Base-by-base conservation (phyloP, 2,113 vertebrate species). In the Cephalophus harveyi region DNA sequence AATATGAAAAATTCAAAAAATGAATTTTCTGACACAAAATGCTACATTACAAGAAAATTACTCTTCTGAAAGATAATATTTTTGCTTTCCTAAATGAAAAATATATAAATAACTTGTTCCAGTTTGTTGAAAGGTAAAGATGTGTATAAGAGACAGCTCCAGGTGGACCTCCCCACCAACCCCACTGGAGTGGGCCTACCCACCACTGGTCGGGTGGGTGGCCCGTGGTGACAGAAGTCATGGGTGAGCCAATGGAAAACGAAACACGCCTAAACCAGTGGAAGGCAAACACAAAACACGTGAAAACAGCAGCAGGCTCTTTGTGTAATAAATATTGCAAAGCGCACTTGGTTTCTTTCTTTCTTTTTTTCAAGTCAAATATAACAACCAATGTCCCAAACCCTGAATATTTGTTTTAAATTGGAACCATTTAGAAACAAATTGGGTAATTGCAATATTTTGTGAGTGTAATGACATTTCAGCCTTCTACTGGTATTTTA, bases 241-340 rank as follows among this genome's bases (percentile, higher is more conserved):
- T 16, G 74, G 82, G 95, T 57, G 82, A 98, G 98, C 97, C 98
- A 95, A 97, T 2, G 96, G 97, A 97, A 98, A 98, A 97, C 92
- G 95, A 97, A 15, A 5, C 87, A 48, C 79, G 36, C 43, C 67
- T n/a, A 95, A 98, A 97, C 98, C 98, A 94, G 85, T 95, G 94
- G 54, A 93, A 88, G 43, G 64, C 88, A 96, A 94, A 98, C 98
- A 98, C 95, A 82, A 85, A 98, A 97, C 95, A 81, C 0, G 87
- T 92, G 97, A 95, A 96, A 89, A 97, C 97, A 84, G 97, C 91
- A 95, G 95, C 94, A 87, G 90, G 92, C 85, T 95, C 84, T 90
- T 55, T 50, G 95, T 98, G 98, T 98, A 99, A 99, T 99, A 99
- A 99, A 99, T 99, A 99, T 64, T 84, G 98, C 98, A 98, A 98